Evolutionary conservation across 2,888 invertebrate genomes (phyloP).

Genomic region (Chromoteleia sp.): DNA sequence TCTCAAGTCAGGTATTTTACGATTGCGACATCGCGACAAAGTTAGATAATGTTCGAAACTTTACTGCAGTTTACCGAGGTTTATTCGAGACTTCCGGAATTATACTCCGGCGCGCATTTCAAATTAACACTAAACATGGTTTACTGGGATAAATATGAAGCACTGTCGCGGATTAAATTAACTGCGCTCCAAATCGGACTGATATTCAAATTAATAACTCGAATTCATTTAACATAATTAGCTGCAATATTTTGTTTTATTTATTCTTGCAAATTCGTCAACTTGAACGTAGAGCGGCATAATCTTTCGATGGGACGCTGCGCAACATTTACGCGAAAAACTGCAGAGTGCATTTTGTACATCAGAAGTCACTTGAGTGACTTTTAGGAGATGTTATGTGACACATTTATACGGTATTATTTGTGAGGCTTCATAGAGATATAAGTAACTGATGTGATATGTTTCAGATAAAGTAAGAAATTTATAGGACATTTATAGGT

Average conservation of each 20-base stretch:
- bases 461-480: constrained; percentile 32
- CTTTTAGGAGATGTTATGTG: constrained; percentile 30
- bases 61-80: constrained; percentile 70
- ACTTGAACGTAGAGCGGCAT: neutral
- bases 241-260: no score
- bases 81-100: constrained; percentile 63
- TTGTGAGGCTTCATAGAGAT: constrained; percentile 25
- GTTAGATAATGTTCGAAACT: constrained; percentile 65
- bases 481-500: constrained; percentile 44
- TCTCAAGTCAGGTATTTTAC: constrained; percentile 54
- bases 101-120: constrained; percentile 60
- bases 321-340: neutral
- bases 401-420: constrained; percentile 39
- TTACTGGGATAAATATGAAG: constrained; percentile 73
- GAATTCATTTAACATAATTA: constrained; percentile 1
- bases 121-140: constrained; percentile 74
- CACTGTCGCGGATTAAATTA: constrained; percentile 36
- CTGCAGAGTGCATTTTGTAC: constrained; percentile 1
- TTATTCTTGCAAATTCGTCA: neutral
- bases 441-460: constrained; percentile 31
- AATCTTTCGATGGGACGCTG: neutral
- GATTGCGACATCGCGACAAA: constrained; percentile 50
- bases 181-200: constrained; percentile 10
- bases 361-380: constrained; percentile 29
- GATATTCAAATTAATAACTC: constrained; percentile 16